Percentiles rank a stretch among this genome's conserved stretches.
These are phyloP conservation scores for Mythimna loreyi DNA, from an alignment of 2,888 invertebrate species.

Conservation along the genomic window DNA sequence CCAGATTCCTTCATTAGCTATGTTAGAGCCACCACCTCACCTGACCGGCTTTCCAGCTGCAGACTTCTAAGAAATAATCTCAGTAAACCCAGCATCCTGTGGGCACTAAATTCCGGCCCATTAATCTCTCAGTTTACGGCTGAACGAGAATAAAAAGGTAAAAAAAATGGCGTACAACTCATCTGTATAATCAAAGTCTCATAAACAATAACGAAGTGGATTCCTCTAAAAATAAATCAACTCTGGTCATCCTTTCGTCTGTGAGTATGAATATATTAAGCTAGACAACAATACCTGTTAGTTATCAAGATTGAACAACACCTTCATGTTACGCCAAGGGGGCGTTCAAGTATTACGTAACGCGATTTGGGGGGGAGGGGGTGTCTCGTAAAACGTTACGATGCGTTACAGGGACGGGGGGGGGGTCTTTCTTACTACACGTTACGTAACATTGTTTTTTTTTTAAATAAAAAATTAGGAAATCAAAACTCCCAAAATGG, in stretches of 20 bases:
- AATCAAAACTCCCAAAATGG: too few relatives aligned
- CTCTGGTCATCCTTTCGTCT: conserved; percentile 7
- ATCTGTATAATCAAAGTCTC: conserved; percentile 52
- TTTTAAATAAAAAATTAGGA: too few relatives aligned
- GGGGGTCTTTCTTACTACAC: too few relatives aligned
- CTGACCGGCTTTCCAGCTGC: conserved; percentile 19
- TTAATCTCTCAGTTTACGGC: conserved; percentile 44
- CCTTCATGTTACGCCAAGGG: too few relatives aligned
- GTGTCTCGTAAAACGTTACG: too few relatives aligned
- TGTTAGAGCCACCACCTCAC: conserved; percentile 5
- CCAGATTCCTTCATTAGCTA: not conserved
- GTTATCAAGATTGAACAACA: too few relatives aligned
- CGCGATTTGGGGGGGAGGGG: too few relatives aligned
- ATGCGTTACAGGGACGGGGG: too few relatives aligned
- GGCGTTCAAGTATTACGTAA: too few relatives aligned
- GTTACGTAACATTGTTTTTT: too few relatives aligned
- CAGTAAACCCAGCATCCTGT: conserved; percentile 42
- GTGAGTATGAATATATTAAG: conserved; percentile 33
- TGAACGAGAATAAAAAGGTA: conserved; percentile 22
- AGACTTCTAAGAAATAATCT: conserved; percentile 45
- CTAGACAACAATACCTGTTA: not conserved
- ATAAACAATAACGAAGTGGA: conserved; percentile 55
- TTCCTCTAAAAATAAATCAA: conserved; percentile 50
- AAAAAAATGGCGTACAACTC: conserved; percentile 38
- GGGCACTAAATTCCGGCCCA: conserved; percentile 33